Conservation (phyloP, 1,140 invertebrate genomes). For the Tenebrio molitor region DNA sequence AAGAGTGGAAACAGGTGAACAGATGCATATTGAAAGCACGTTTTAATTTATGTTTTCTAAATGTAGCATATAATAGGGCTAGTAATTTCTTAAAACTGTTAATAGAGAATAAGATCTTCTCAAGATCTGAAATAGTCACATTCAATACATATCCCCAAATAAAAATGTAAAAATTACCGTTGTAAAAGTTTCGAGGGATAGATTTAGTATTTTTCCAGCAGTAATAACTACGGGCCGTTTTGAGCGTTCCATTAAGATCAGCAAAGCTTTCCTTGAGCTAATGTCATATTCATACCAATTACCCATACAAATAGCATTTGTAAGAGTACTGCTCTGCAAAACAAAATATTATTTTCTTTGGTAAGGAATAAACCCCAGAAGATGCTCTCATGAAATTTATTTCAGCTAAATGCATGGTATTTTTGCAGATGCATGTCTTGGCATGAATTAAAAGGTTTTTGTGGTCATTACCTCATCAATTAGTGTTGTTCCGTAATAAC, state of each 20-base stretch:
- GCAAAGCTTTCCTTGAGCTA: constrained; percentile 45
- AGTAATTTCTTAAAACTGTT: not conserved
- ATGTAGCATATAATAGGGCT: no score
- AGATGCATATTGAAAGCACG: no score
- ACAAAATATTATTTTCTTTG: constrained; percentile 11
- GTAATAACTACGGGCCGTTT: constrained; percentile 38
- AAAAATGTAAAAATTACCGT: no score
- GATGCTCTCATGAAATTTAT: no score
- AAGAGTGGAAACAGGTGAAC: no score
- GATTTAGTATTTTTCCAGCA: constrained; percentile 37
- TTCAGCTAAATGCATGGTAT: no score
- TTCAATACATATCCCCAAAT: no score
- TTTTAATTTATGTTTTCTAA: no score
- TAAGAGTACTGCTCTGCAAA: constrained; percentile 45
- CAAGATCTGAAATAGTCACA: not conserved
- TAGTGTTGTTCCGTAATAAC: constrained; percentile 23
- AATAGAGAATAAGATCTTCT: constrained; percentile 8
- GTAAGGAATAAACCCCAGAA: no score
- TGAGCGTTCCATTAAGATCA: constrained; percentile 47
- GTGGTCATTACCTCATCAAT: constrained; percentile 16
- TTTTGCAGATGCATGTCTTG: no score
- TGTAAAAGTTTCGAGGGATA: constrained; percentile 40
- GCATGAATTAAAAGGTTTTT: constrained; percentile 3
- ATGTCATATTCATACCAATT: constrained; percentile 44
- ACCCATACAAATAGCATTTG: constrained; percentile 31